phyloP scores from a whole-genome alignment of 1,140 invertebrate genomes.

The Delia radicum region DNA sequence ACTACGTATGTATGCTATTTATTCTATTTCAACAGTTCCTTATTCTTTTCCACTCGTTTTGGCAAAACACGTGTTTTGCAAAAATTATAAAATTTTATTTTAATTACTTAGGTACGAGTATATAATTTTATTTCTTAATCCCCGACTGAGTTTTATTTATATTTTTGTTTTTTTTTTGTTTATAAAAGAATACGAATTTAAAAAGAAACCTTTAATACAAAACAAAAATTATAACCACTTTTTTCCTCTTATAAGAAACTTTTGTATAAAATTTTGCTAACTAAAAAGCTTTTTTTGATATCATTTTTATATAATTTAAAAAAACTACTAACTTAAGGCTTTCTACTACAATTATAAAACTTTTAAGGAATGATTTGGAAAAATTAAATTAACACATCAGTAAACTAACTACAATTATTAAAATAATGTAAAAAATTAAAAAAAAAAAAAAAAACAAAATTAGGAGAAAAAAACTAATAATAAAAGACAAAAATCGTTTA shows the following conservation, averaged over 20 bases:
- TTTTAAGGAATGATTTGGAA: not conserved
- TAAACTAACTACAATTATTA: not conserved
- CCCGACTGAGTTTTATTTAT: too few relatives aligned
- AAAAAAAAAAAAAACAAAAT: not conserved
- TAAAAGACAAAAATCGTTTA: not conserved
- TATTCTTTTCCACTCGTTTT: too few relatives aligned
- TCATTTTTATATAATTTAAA: not conserved
- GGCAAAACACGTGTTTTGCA: too few relatives aligned
- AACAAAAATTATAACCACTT: not conserved
- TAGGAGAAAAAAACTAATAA: not conserved
- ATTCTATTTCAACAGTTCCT: too few relatives aligned
- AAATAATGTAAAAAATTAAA: not conserved
- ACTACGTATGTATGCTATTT: too few relatives aligned
- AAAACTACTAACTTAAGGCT: not conserved
- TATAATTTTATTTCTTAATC: too few relatives aligned
- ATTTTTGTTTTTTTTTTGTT: too few relatives aligned
- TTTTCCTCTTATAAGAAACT: not conserved
- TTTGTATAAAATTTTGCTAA: not conserved
- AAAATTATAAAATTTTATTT: too few relatives aligned
- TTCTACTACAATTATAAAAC: not conserved
- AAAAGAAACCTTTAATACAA: slow-evolving; percentile 18
- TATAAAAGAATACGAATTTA: slow-evolving; percentile 8
- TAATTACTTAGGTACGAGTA: not conserved
- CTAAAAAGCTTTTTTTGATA: not conserved
- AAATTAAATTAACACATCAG: not conserved